These are phyloP conservation scores for Lochmaea capreae DNA, from an alignment of 2,888 invertebrate genomes.

Conservation along the genomic window DNA sequence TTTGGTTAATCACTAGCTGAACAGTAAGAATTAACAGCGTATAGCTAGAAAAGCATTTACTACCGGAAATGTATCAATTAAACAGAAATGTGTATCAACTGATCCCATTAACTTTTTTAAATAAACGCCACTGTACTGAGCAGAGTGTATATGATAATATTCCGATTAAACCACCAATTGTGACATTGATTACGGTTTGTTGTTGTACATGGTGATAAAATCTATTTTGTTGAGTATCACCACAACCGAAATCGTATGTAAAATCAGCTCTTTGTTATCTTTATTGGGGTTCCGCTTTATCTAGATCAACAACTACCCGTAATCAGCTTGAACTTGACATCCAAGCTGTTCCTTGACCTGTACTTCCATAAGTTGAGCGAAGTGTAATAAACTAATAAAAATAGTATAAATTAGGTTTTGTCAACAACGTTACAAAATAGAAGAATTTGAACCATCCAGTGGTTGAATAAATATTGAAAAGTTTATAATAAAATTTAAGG, in stretches of 20 bases:
- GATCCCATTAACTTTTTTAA: neutral
- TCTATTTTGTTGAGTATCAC: neutral
- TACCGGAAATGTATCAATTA: neutral
- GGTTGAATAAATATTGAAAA: neutral
- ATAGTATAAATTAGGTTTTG: neutral
- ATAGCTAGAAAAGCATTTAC: too few relatives aligned
- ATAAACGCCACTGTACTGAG: neutral
- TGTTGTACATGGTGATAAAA: neutral
- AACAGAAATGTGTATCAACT: neutral
- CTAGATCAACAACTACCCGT: constrained; percentile 1
- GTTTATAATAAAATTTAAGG: too few relatives aligned
- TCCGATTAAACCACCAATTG: neutral
- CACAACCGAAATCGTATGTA: constrained; percentile 4
- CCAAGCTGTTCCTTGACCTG: neutral
- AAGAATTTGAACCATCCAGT: neutral
- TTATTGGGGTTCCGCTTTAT: constrained; percentile 7
- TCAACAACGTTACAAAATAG: neutral
- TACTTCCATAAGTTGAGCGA: neutral
- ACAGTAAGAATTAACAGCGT: too few relatives aligned
- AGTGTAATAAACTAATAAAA: constrained; percentile 3
- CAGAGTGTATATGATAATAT: neutral
- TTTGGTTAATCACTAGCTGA: too few relatives aligned
- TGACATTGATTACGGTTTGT: neutral
- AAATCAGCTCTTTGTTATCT: neutral
- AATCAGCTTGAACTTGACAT: constrained; percentile 9